Evolutionary conservation across 1,140 invertebrate genomes (phyloP), one percentile per base, ranked within the genome.

Genomic region (Drosophila tropicalis): DNA sequence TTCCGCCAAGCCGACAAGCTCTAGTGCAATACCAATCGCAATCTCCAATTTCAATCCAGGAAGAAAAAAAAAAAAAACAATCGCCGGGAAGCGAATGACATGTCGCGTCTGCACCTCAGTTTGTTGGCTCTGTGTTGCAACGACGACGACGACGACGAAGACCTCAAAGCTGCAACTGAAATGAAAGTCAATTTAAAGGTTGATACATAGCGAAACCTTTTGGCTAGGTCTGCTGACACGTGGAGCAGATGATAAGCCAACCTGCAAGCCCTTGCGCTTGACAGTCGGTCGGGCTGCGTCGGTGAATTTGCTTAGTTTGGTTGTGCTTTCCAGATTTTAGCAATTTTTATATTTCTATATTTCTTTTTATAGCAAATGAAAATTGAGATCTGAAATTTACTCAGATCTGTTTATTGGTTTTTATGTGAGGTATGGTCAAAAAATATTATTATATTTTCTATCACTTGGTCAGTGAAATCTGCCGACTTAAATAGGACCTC

Each of bases 101-200:
- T 13, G 44, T 51, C 17, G 44, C 17, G 44, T 51, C 44, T 51
- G 44, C 12, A 25, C 54, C 60, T 69, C 65, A 12, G 3, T 36
- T 57, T 61, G 41, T 67, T 66, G 36, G 10, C 10, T n/a, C 10
- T 70, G 65, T 54, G 65, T 64, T 70, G 64, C 64, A 83, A 79
- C 76, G 76, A 83, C 70, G 76, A 79, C 72, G 56, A 76, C 79
- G 58, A 83, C 19, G 1, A 22, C 22, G 22, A n/a, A n/a, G n/a
- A 25, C 83, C 82, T 76, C 83, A 87, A 89, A 86, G 84, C 80
- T 89, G 72, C 76, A 66, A 29, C 76, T 56, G 54, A 72, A 87
- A 87, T 74, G 72, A 87, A 87, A 87, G 84, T 87, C 83, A 87
- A 87, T 87, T 83, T 87, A 67, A 87, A 89, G 79, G 76, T 79